Base-by-base conservation (phyloP, 1,140 invertebrate genomes). In the Meloidogyne chitwoodi region DNA sequence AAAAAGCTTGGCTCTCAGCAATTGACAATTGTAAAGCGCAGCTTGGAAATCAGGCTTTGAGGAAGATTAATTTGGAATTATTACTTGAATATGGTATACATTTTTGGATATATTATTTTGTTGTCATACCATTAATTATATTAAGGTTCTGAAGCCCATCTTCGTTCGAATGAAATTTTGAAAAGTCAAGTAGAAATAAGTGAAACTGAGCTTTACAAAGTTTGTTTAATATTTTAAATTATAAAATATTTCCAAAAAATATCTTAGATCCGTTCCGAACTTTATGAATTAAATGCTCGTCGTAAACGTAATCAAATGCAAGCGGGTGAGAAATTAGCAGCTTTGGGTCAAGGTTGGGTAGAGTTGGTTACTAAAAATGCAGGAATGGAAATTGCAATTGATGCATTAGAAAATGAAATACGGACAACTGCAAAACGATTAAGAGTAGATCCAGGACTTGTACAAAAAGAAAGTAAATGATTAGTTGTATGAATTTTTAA, bases 201-300 rank as follows among this genome's bases (percentile, higher is more conserved):
- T 27, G 78, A 79, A 56, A 27, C 41, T 77, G 64, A 77, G 26
- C 29, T 70, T 82, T 81, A 61, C 31, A 76, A 76, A 64, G 75
- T 77, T 16, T 19, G 14, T 34, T 0, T 27, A 26, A 11, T 48
- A 68, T 41, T 64, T 64, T 38, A 8, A 14, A 34, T 29, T 74
- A 75, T 38, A 24, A 16, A n/a, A n/a, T n/a, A n/a, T 0, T 29
- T 12, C 10, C 14, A 31, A 29, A 29, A 78, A 56, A 6, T 26
- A 24, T 83, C 80, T 68, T 19, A 81, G 76, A 38, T 81, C 10
- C 77, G 80, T 26, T 83, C 80, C 14, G 22, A 79, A 70, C 62
- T 81, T 16, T 81, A 83, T 62, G 80, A 81, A 80, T 26, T 83
- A n/a, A 83, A 81, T 66, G 81, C 80, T 11, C 31, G 80, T 14